Conservation (phyloP, 1,140 invertebrate genomes). For the Ceratina calcarata region DNA sequence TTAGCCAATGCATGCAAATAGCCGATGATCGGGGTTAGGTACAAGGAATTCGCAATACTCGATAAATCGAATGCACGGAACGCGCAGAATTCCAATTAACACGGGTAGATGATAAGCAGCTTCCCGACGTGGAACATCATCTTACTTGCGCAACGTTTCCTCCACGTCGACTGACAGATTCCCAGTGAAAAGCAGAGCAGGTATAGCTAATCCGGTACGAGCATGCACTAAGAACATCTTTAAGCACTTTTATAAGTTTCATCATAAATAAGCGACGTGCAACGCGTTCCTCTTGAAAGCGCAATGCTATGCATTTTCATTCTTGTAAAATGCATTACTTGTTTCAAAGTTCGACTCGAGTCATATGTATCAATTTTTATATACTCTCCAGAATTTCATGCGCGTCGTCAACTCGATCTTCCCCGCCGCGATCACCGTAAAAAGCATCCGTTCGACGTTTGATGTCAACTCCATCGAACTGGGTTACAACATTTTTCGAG, state of each 20-base stretch:
- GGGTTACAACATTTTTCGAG: slow-evolving; percentile 12
- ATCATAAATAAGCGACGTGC: not conserved
- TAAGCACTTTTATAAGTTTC: not conserved
- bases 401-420: not conserved
- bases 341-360: not conserved
- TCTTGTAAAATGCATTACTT: too few relatives aligned
- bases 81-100: slow-evolving; percentile 31
- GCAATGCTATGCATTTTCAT: not conserved
- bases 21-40: not conserved
- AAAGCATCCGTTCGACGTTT: not conserved
- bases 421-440: not conserved
- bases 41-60: not conserved
- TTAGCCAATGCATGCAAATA: not conserved
- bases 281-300: too few relatives aligned
- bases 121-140: slow-evolving; percentile 8
- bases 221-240: too few relatives aligned
- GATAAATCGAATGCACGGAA: not conserved
- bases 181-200: not conserved
- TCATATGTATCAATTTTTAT: not conserved
- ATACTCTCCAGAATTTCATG: not conserved
- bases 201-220: not conserved
- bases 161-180: not conserved
- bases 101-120: not conserved
- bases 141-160: slow-evolving; percentile 26
- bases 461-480: not conserved